Evolutionary conservation across 2,797 vertebrate genomes (phyloP).

Genomic region (Enteromius trimaculatus): DNA sequence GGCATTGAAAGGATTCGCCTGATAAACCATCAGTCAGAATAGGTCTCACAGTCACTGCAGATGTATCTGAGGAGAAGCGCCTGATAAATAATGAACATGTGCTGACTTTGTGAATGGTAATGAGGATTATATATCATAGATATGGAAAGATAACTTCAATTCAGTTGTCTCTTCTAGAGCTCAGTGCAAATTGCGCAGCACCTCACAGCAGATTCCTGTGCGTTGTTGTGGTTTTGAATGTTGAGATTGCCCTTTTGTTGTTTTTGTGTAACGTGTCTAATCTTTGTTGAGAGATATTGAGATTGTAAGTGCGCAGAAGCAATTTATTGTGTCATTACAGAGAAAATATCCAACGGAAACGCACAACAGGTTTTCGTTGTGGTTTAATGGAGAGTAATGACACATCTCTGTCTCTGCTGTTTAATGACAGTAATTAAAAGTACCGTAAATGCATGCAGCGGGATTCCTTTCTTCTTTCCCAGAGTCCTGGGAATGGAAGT

Average conservation of each 20-base stretch:
- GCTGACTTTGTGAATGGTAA: constrained; percentile 69
- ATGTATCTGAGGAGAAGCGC: constrained; percentile 58
- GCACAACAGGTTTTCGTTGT: constrained; percentile 48
- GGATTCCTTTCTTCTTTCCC: constrained; percentile 38
- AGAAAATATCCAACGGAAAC: constrained; percentile 17
- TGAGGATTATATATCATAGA: constrained; percentile 46
- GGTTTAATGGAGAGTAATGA: constrained; percentile 62
- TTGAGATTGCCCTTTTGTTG: neutral
- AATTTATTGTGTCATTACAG: constrained; percentile 6
- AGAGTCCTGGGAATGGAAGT: constrained; percentile 38
- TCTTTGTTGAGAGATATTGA: constrained; percentile 2
- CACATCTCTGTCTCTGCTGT: constrained; percentile 57
- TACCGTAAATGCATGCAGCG: constrained; percentile 43
- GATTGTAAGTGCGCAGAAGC: neutral
- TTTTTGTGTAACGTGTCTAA: neutral
- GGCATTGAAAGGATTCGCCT: constrained; percentile 54
- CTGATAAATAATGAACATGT: constrained; percentile 72
- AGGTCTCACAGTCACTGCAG: constrained; percentile 57
- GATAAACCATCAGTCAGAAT: constrained; percentile 57
- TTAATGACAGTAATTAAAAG: constrained; percentile 70
- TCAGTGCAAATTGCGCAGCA: constrained; percentile 11
- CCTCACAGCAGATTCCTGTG: neutral
- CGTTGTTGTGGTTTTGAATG: neutral
- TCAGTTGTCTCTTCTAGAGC: constrained; percentile 5
- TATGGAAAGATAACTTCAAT: constrained; percentile 19